Evolutionary conservation across 2,797 vertebrate species (phyloP).

Genomic region (Poeciliopsis paucimaculata): DNA sequence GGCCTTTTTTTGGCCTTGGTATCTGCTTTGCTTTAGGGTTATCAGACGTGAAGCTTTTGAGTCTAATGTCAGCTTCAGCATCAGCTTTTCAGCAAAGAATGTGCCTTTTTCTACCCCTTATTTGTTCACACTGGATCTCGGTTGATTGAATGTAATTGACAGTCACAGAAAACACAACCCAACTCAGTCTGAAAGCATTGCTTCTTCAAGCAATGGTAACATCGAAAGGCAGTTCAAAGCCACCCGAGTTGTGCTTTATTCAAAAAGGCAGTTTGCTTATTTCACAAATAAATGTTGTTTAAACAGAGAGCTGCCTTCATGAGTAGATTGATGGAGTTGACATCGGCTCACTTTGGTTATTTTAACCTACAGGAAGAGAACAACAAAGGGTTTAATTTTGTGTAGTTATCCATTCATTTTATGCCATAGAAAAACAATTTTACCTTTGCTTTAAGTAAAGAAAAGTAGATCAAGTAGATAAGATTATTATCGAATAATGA

Average conservation of each 20-base stretch:
- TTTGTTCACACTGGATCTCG: not conserved
- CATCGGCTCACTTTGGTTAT: not conserved
- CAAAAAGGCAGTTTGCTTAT: not conserved
- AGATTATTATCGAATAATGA: not conserved
- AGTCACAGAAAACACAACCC: not conserved
- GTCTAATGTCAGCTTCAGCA: not conserved
- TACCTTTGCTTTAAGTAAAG: not conserved
- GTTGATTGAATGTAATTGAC: not conserved
- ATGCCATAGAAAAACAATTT: not conserved
- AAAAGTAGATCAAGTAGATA: not conserved
- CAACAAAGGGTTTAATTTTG: not conserved
- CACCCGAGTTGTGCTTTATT: not conserved
- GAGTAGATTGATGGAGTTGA: not conserved
- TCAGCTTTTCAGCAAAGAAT: not conserved
- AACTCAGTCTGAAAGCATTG: not conserved
- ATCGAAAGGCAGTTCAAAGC: not conserved
- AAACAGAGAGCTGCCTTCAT: not conserved
- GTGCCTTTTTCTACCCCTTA: not conserved
- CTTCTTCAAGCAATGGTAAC: not conserved
- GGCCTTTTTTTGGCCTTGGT: constrained; percentile 17
- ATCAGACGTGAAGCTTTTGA: not conserved
- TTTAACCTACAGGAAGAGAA: not conserved
- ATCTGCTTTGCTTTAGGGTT: constrained; percentile 4
- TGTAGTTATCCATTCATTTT: not conserved
- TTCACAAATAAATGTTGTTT: not conserved